A percentile compares a stretch with the other conserved stretches of the same genome.
These are phyloP conservation scores for Chrosomus eos DNA, from an alignment of 2,797 vertebrate species.

Conservation along the genomic window DNA sequence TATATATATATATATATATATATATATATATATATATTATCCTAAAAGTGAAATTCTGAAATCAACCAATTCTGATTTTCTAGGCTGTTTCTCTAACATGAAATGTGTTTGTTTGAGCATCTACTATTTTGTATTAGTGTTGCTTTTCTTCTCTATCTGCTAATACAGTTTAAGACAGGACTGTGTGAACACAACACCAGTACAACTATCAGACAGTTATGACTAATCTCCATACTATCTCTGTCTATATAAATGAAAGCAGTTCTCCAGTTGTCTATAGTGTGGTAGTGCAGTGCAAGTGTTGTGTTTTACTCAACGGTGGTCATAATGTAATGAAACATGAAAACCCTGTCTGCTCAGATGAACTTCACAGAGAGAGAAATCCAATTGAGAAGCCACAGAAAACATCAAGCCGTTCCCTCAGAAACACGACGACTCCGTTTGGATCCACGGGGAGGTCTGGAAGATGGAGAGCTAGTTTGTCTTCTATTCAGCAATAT, in stretches of 20 bases:
- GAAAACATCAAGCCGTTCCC: background rate
- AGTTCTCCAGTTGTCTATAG: background rate
- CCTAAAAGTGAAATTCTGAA: no score
- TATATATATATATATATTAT: no score
- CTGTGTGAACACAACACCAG: background rate
- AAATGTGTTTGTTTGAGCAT: background rate
- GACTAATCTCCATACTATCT: background rate
- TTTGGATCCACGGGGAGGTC: background rate
- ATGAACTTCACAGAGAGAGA: background rate
- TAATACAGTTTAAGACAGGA: background rate
- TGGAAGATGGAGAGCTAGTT: slow-evolving; percentile 22
- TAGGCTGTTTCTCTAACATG: background rate
- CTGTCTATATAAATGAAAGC: background rate
- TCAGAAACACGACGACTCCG: background rate
- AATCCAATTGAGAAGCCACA: slow-evolving; percentile 3
- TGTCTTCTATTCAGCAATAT: slow-evolving; percentile 27
- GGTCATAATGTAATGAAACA: slow-evolving; percentile 9
- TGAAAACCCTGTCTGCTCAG: background rate
- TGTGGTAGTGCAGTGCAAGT: background rate
- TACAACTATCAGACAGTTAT: no score
- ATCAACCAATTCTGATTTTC: background rate
- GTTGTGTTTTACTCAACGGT: background rate
- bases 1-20: no score
- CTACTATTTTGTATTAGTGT: background rate
- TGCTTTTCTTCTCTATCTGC: background rate